phyloP scores from a whole-genome alignment of 2,797 vertebrate genomes.

The Taenioides sp. region DNA sequence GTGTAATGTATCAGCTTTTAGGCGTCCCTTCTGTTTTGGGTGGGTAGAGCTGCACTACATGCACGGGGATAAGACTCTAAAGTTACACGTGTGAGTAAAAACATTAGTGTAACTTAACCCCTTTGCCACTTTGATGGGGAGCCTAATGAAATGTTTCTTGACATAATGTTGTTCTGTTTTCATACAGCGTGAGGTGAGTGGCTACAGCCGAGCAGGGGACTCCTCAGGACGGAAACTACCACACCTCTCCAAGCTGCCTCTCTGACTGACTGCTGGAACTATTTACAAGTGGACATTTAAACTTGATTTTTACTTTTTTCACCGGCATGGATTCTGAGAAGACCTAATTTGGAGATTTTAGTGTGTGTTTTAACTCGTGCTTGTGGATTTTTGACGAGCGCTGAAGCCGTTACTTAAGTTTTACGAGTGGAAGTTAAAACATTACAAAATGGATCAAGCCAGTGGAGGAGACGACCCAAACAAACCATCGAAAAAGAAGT shows the following conservation, averaged over 20 bases:
- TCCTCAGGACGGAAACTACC: conserved; percentile 55
- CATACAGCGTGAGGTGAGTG: conserved; percentile 31
- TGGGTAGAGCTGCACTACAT: conserved; percentile 4
- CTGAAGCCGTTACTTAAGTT: conserved; percentile 23
- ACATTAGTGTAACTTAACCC: conserved; percentile 20
- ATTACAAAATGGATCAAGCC: conserved; percentile 79
- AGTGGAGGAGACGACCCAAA: conserved; percentile 81
- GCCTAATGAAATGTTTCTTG: conserved; percentile 14
- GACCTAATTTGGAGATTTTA: conserved; percentile 46
- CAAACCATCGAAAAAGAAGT: conserved; percentile 80
- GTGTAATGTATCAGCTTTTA: background rate
- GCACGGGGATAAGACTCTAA: conserved; percentile 5
- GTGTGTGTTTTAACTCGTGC: conserved; percentile 14
- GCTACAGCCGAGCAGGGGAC: conserved; percentile 27
- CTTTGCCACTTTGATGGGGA: background rate
- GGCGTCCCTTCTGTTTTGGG: background rate
- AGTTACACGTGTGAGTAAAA: conserved; percentile 50
- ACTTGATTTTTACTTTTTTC: conserved; percentile 1
- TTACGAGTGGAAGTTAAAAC: conserved; percentile 23
- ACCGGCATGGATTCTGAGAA: conserved; percentile 72
- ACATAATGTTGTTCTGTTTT: conserved; percentile 24
- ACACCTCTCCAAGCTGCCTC: conserved; percentile 58
- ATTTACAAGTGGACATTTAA: conserved; percentile 24
- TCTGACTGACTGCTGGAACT: conserved; percentile 27
- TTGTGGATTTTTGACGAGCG: conserved; percentile 42